These are phyloP conservation scores for Acanthis flammea DNA, from an alignment of 2,797 vertebrate species.

Conservation along the genomic window DNA sequence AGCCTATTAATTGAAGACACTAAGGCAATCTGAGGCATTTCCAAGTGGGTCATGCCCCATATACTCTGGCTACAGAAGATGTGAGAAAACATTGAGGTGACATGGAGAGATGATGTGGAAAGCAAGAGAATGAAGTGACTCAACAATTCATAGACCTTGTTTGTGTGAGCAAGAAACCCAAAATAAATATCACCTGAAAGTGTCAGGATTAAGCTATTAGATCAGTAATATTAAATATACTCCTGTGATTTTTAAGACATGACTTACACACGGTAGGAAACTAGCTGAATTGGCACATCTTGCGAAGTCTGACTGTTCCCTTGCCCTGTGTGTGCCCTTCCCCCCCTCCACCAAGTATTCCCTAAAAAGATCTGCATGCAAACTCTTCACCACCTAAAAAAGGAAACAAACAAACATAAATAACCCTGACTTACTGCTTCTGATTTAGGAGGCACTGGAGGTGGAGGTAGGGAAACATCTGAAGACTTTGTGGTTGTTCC, in stretches of 20 bases:
- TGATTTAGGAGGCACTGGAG: constrained; percentile 98
- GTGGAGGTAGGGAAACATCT: constrained; percentile 88
- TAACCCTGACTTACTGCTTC: constrained; percentile 90
- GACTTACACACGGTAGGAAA: not conserved
- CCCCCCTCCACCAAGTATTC: not conserved
- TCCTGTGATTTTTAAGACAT: not conserved
- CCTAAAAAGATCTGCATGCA: not conserved
- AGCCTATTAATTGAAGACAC: not conserved
- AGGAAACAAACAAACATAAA: not conserved
- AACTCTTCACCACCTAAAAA: not conserved
- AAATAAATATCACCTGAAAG: not conserved
- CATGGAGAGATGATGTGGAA: not conserved
- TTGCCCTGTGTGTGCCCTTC: not conserved
- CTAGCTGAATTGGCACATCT: not conserved
- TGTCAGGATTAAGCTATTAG: not conserved
- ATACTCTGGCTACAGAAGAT: not conserved
- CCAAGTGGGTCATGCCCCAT: not conserved
- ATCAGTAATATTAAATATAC: not conserved
- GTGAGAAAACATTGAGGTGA: not conserved
- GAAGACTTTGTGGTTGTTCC: constrained; percentile 75
- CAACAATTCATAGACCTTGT: not conserved
- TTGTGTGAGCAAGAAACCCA: not conserved
- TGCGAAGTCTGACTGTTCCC: not conserved
- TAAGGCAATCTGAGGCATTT: not conserved
- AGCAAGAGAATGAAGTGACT: not conserved